Evolutionary conservation across 1,140 invertebrate genomes (phyloP).

Genomic region (Caenorhabditis briggsae): DNA sequence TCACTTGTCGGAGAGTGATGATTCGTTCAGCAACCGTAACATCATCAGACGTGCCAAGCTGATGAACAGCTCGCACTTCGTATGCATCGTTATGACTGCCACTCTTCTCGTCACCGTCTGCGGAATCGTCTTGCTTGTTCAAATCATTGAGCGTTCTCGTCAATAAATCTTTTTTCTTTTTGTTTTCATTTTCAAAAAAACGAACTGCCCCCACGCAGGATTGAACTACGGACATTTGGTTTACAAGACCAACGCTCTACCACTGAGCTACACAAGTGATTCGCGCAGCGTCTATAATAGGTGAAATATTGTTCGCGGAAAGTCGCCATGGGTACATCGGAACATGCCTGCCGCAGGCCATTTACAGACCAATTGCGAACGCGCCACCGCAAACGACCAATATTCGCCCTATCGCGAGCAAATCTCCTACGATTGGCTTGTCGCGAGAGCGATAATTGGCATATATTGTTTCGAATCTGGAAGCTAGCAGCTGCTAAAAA

Average conservation of each 20-base stretch:
- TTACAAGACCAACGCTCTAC: conserved; percentile 26
- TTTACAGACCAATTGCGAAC: too few species aligned
- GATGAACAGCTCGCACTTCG: conserved; percentile 48
- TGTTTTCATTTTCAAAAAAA: background rate
- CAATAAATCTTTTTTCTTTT: conserved; percentile 2
- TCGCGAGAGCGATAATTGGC: too few species aligned
- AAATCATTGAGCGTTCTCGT: conserved; percentile 41
- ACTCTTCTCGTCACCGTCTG: conserved; percentile 48
- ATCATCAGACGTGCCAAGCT: conserved; percentile 17
- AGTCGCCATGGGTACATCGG: too few species aligned
- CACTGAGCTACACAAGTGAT: conserved; percentile 3
- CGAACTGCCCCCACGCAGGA: background rate
- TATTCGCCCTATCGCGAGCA: too few species aligned
- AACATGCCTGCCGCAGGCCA: too few species aligned
- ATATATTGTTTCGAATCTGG: too few species aligned
- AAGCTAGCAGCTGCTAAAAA: too few species aligned
- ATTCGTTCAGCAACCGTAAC: conserved; percentile 44
- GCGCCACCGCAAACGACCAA: too few species aligned
- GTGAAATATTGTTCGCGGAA: too few species aligned
- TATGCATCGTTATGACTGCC: conserved; percentile 34
- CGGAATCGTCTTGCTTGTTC: conserved; percentile 29
- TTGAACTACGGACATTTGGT: too few species aligned
- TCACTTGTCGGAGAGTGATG: conserved; percentile 23
- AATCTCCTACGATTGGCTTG: too few species aligned
- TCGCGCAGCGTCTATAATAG: too few species aligned